Evolutionary conservation across 2,888 invertebrate genomes (phyloP), one percentile per base, ranked within the genome.

Genomic region (Nematopogon swammerdamellus): DNA sequence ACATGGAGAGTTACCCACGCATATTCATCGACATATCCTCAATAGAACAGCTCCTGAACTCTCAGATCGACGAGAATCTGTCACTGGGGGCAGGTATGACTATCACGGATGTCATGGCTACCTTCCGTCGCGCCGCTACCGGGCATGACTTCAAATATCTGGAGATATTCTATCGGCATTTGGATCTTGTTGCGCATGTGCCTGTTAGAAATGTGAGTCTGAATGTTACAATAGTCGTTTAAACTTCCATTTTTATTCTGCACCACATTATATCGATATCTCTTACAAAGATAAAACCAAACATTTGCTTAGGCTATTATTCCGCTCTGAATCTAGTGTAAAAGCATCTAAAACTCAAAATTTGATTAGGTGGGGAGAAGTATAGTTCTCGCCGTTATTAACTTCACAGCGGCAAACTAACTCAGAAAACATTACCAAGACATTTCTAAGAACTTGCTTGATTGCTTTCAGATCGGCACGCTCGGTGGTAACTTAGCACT

Each of bases 171-270:
- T 80, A 80, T 19, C 67, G 82, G 18, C 90, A 91, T 61, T 65
- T 90, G 53, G 85, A 86, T 57, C 63, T 87, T 49, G 83, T 91
- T 2, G 91, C 89, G 0, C 86, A 85, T 63, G 79, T 86, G 3
- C 84, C 88, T 17, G 85, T 91, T 1, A 76, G 90, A 64, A 91
- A 90, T 70, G 88, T 89, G 65, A 79, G 84, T 71, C n/a, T n/a
- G n/a, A n/a, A n/a, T n/a, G n/a, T n/a, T n/a, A n/a, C n/a, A n/a
- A n/a, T n/a, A n/a, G 19, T 45, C 44, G 36, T 45, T 43, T 14
- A 20, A 42, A 25, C 8, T 44, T 29, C 19, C 19, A 16, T n/a
- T n/a, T n/a, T n/a, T n/a, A n/a, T n/a, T n/a, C n/a, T n/a, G n/a
- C n/a, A n/a, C n/a, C n/a, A n/a, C n/a, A n/a, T n/a, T n/a, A n/a